Evolutionary conservation across 1,140 invertebrate species (phyloP), one percentile per base, ranked within the genome.

Genomic region (Conus betulinus): DNA sequence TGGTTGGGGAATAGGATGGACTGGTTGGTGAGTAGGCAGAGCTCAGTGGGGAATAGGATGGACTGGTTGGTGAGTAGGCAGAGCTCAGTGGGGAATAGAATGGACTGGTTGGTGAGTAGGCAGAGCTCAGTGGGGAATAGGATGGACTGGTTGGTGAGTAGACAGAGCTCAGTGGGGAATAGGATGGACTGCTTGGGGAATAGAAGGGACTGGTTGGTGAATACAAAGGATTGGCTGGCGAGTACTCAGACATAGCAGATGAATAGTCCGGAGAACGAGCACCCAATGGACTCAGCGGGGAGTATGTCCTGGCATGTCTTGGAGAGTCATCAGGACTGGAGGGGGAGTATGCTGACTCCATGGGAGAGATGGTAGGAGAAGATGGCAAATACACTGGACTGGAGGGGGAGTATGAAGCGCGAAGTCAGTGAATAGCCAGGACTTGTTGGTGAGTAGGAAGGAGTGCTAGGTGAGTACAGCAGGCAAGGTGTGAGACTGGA

Each of bases 171-270:
- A 97, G 97, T 0, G 98, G 98, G 2, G 98, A 98, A 95, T 98
- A 97, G 6, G 98, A 98, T 11, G 91, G 92, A 82, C 94, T 93
- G 25, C 94, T 93, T 67, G 90, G 91, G 85, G 94, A 95, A 25
- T 90, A 91, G n/a, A 96, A 96, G 1, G 97, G 97, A 91, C 96
- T 97, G 0, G 98, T 94, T 88, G 94, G 94, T 25, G 89, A 91
- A 92, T 97, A 98, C n/a, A 97, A 97, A 3, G 98, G 98, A 89
- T 97, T 98, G 0, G 97, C 95, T 20, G 96, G 96, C 57, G 93
- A 94, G 91, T 96, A 96, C 39, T 97, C 97, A 0, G 1, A 98
- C 89, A 97, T 97, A 0, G 98, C 97, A 3, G 98, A 98, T 15
- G 94, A 96, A 91, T 97, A 98, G 15, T 91, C 93, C 5, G 96